These are phyloP conservation scores for Nomada lathburiana DNA, from an alignment of 2,888 invertebrate genomes.

Conservation along the genomic window DNA sequence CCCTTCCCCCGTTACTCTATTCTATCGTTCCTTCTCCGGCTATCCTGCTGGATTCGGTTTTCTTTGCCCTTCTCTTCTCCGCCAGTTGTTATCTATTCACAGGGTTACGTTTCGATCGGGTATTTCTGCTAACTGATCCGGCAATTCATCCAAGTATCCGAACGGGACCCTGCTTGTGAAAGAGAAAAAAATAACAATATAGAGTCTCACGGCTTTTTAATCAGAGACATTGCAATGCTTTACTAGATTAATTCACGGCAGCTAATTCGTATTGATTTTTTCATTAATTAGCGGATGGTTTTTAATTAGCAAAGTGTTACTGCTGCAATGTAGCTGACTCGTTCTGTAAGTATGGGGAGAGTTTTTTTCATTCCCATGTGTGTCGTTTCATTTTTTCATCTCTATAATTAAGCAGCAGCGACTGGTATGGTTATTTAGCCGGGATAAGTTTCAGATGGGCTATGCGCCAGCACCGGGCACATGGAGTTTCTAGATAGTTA, in stretches of 20 bases:
- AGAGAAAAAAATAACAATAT: not conserved
- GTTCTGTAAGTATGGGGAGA: not conserved
- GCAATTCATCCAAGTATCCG: conserved; percentile 53
- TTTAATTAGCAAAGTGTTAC: too few species aligned
- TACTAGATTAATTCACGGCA: not conserved
- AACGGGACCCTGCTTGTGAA: conserved; percentile 26
- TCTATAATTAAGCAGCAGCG: not conserved
- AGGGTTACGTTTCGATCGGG: conserved; percentile 63
- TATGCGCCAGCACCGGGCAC: conserved; percentile 4
- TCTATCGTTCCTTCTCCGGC: conserved; percentile 1
- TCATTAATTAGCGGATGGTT: too few species aligned
- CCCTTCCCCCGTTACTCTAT: not conserved
- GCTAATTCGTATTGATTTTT: conserved; percentile 25
- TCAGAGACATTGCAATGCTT: not conserved
- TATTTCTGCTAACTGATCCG: conserved; percentile 63
- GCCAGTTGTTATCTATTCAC: conserved; percentile 69
- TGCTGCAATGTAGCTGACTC: not conserved
- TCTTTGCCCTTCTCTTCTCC: conserved; percentile 19
- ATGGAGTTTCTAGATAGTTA: conserved; percentile 28
- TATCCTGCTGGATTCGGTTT: not conserved
- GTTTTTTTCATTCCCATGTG: not conserved
- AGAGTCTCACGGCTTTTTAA: not conserved
- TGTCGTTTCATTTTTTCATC: not conserved
- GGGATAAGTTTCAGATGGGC: not conserved
- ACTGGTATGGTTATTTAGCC: conserved; percentile 18